Base-by-base conservation (phyloP, 2,888 invertebrate species). In the Drosophila paramelanica region DNA sequence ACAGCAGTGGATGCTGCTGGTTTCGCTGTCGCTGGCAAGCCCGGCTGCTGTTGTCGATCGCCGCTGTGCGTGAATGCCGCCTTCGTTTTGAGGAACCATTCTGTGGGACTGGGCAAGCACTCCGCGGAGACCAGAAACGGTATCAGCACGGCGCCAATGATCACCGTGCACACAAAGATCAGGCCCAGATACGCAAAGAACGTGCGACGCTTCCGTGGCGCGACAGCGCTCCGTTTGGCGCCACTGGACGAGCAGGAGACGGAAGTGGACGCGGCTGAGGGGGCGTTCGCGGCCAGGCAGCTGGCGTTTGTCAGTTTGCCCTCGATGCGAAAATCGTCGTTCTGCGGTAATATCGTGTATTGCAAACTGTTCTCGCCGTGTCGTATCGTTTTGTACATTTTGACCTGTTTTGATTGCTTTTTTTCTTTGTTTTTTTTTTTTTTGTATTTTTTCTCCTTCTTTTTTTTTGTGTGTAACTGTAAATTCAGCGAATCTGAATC, bases 351-450 rank as follows among this genome's bases (percentile, higher is more conserved):
- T 84, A 96, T 95, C 81, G 95, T 95, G 92, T 96, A 96, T 90
- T 95, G 95, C 83, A 96, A 93, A 90, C 95, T 95, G 87, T 95
- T 95, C 91, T 96, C 95, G 72, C 95, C 95, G 91, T 95, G 95
- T 73, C 95, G 93, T 91, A 95, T 95, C 81, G 95, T 95, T 93
- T 95, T 96, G 93, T 95, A 95, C 96, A 96, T 96, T 46, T 73
- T 90, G 52, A 46, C 20, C 42, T 10, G 20, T 31, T 43, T 59
- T 23, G 10, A 38, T 17, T 45, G 51, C 56, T 23, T 33, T 11
- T 4, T 7, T 4, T 20, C 4, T 2, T 13, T 46, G 10, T 27
- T 20, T 27, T 49, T 39, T 33, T 47, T 43, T 36, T 17, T 8
- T 4, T 23, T 2, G 23, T 23, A 23, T 14, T 14, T 27, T 20